Evolutionary conservation across 2,113 vertebrate genomes (phyloP).

Genomic region (Antigone vipio): DNA sequence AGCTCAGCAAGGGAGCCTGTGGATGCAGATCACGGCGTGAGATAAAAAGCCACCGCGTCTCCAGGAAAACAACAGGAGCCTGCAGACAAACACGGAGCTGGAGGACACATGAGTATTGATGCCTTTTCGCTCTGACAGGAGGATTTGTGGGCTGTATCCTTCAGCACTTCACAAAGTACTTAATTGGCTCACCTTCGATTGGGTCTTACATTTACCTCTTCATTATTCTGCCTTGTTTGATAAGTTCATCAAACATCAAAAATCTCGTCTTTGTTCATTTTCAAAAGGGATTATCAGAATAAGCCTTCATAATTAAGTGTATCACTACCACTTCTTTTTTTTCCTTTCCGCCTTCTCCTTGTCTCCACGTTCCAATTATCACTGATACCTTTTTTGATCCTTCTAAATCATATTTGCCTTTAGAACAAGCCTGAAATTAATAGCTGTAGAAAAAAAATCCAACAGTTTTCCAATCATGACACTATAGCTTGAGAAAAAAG

Average conservation of each 20-base stretch:
- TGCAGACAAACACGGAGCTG: not conserved
- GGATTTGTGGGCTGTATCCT: constrained; percentile 34
- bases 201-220: constrained; percentile 56
- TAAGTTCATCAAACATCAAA: constrained; percentile 72
- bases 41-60: not conserved
- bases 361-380: constrained; percentile 64
- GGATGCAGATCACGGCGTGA: not conserved
- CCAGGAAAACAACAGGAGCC: not conserved
- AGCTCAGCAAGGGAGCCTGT: not conserved
- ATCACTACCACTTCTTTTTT: constrained; percentile 30
- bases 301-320: constrained; percentile 71
- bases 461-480: not conserved
- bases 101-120: not conserved
- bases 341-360: not conserved
- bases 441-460: not conserved
- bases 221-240: constrained; percentile 64
- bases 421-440: constrained; percentile 60
- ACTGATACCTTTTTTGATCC: constrained; percentile 62
- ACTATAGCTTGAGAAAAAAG: not conserved
- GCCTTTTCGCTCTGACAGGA: not conserved
- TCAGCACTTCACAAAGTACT: constrained; percentile 24
- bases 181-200: constrained; percentile 63
- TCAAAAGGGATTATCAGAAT: constrained; percentile 59
- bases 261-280: constrained; percentile 65
- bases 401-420: constrained; percentile 68